These are phyloP conservation scores for Uria aalge DNA, from an alignment of 2,113 vertebrate species.

Conservation along the genomic window DNA sequence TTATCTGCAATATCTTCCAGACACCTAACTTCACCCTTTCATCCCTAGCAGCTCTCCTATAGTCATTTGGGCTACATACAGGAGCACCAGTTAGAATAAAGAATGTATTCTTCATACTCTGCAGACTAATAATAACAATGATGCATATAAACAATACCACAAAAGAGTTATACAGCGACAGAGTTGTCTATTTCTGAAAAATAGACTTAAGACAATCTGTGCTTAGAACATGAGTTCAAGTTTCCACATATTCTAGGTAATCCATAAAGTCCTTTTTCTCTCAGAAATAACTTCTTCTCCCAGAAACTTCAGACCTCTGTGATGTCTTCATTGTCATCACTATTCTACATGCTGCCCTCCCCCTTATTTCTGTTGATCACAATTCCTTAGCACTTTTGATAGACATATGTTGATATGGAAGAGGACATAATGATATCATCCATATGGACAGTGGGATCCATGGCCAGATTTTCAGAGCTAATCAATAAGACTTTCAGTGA, in stretches of 20 bases:
- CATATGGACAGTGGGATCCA: background rate
- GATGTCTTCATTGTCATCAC: background rate
- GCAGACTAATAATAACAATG: background rate
- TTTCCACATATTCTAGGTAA: background rate
- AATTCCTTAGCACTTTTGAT: slow-evolving; percentile 35
- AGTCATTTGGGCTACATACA: background rate
- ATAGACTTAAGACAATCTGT: background rate
- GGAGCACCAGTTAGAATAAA: background rate
- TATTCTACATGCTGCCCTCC: background rate
- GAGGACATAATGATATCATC: background rate
- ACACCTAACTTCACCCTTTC: background rate
- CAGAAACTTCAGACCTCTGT: background rate
- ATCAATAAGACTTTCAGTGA: background rate
- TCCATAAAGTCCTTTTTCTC: background rate
- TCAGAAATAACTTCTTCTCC: background rate
- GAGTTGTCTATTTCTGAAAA: background rate
- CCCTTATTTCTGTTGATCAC: background rate
- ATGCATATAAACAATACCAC: background rate
- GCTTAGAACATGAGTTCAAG: background rate
- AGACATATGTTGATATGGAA: slow-evolving; percentile 23
- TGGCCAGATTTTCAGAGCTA: slow-evolving; percentile 5
- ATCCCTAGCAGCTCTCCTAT: background rate
- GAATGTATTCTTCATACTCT: background rate
- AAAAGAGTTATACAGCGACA: background rate
- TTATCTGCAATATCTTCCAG: background rate